Base-by-base conservation (phyloP, 2,888 invertebrate species). In the Eristalinus sepulchralis region DNA sequence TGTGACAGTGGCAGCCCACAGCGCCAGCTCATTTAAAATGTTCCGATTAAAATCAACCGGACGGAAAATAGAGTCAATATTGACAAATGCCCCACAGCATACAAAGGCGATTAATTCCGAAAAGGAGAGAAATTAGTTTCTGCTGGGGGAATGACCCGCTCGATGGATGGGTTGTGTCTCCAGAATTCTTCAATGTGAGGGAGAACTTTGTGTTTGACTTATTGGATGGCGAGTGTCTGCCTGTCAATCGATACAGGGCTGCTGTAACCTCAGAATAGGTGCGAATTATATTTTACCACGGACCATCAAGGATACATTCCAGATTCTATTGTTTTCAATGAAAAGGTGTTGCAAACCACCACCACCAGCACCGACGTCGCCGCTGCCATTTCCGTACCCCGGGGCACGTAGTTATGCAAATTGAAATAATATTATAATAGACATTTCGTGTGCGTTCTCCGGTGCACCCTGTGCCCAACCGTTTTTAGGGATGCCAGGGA, bases 391-490 rank as follows among this genome's bases (percentile, higher is more conserved):
- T 27, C 27, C 27, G 27, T 3, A 62, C 67, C 68, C 64, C 39
- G 81, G 66, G 68, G 63, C 77, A 85, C 80, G 76, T 76, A 82
- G 86, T 79, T 87, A 87, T 87, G 83, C 83, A 87, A 83, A 87
- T 87, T 83, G 79, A 87, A 83, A 87, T 87, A 83, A 83, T 87
- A 80, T 87, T 82, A 72, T 79, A 87, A 87, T 83, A 83, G 87
- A 80, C 75, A 72, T 72, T 83, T 87, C 67, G 72, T 83, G 76
- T 87, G 79, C 83, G 79, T 83, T 75, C 72, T 24, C 70, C 47
- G 62, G 17, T 81, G 81, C 63, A 57, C 60, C 59, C 55, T 62
- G 20, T 75, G 13, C 27, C 27, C 27, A 27, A 27, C 27, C 27
- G 27, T 27, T 27, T 27, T 62, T 47, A 34, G 55, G 33, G 63